Evolutionary conservation across 35 echinoderm and acorn worm genomes (phyloP).

Genomic region (Holothuria glaberrima): DNA sequence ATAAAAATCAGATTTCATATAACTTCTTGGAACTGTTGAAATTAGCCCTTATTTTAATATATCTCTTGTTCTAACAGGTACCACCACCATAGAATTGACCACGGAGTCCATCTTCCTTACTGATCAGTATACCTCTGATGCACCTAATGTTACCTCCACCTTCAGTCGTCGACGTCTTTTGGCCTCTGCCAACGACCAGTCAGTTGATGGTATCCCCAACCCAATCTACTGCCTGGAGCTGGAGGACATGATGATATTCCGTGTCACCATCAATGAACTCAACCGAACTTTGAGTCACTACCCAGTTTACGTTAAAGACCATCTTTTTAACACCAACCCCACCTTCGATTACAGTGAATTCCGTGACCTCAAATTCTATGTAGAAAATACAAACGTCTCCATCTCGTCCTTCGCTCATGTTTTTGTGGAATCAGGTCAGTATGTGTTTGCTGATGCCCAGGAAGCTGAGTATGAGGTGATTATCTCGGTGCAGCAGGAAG

Average conservation of each 20-base stretch:
- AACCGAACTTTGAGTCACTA: slow-evolving; percentile 87
- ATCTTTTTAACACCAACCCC: slow-evolving; percentile 98
- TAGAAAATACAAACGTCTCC: slow-evolving; percentile 80
- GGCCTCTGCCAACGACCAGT: neutral
- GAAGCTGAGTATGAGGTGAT: slow-evolving; percentile 88
- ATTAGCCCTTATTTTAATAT: neutral
- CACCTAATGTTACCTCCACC: slow-evolving; percentile 31
- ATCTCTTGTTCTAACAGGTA: neutral
- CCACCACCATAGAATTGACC: slow-evolving; percentile 39
- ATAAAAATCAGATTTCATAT: too few species aligned
- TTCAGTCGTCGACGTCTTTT: slow-evolving; percentile 72
- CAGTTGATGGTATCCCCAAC: slow-evolving; percentile 74
- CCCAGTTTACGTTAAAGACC: slow-evolving; percentile 91
- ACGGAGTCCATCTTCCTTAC: slow-evolving; percentile 54
- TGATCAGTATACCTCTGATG: slow-evolving; percentile 50
- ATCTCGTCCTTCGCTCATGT: slow-evolving; percentile 91
- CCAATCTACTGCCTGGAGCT: slow-evolving; percentile 89
- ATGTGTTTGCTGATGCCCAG: slow-evolving; percentile 93
- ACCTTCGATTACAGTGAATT: slow-evolving; percentile 95
- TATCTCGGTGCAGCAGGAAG: slow-evolving; percentile 75
- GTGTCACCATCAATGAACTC: slow-evolving; percentile 71
- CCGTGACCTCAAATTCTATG: slow-evolving; percentile 78
- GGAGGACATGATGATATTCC: slow-evolving; percentile 95
- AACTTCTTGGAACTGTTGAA: too few species aligned
- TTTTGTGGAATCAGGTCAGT: slow-evolving; percentile 85